These are phyloP conservation scores for Polydrusus tereticollis DNA, from an alignment of 2,888 invertebrate species.

Conservation along the genomic window DNA sequence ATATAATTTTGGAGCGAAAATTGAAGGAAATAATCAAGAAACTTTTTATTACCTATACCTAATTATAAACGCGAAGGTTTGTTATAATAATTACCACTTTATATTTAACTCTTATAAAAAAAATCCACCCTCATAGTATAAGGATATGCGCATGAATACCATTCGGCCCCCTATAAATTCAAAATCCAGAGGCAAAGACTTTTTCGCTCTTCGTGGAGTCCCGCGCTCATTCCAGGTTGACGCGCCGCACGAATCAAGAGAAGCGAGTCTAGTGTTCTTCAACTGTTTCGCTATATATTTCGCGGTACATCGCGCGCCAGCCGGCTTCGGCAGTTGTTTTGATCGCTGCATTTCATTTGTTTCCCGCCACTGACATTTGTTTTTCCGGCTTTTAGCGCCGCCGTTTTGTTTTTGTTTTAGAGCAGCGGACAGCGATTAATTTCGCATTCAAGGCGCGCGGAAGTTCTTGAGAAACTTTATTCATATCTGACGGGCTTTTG, in stretches of 20 bases:
- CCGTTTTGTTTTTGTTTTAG: slow-evolving; percentile 22
- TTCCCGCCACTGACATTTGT: slow-evolving; percentile 30
- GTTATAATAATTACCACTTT: too few relatives aligned
- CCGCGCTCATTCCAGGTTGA: slow-evolving; percentile 39
- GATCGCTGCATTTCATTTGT: slow-evolving; percentile 24
- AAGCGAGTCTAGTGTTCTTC: slow-evolving; percentile 21
- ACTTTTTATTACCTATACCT: too few relatives aligned
- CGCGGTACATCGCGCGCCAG: slow-evolving; percentile 31
- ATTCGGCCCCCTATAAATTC: slow-evolving; percentile 15
- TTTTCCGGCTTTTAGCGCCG: slow-evolving; percentile 38
- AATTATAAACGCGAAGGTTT: too few relatives aligned
- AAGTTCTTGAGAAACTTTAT: not conserved
- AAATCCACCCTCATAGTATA: not conserved
- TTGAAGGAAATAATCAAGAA: too few relatives aligned
- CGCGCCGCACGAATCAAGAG: slow-evolving; percentile 35
- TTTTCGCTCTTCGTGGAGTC: slow-evolving; percentile 24
- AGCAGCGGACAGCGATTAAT: not conserved
- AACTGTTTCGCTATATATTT: slow-evolving; percentile 10
- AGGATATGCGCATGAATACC: slow-evolving; percentile 15
- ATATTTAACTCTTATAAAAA: not conserved
- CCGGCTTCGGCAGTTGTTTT: slow-evolving; percentile 28
- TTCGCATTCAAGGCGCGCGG: slow-evolving; percentile 6
- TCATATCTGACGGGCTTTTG: not conserved
- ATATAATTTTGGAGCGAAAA: too few relatives aligned
- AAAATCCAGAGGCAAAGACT: slow-evolving; percentile 26